These are phyloP conservation scores for Temnothorax unifasciatus DNA, from an alignment of 2,888 invertebrate species.

Conservation along the genomic window DNA sequence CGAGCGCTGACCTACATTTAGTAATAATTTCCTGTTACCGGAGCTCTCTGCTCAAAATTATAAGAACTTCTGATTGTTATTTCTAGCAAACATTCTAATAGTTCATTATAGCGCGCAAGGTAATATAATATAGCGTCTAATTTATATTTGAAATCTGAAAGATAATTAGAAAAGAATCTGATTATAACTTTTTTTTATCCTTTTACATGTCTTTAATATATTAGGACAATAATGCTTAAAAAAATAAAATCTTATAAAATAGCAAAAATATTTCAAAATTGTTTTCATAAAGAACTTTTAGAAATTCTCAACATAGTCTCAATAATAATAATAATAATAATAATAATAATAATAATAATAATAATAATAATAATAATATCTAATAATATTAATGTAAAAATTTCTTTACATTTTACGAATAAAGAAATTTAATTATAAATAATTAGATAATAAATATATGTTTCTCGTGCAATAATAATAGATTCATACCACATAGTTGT, in stretches of 20 bases:
- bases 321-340: neutral
- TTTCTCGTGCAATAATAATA: neutral
- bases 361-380: neutral
- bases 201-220: neutral
- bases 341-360: neutral
- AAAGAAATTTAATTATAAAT: neutral
- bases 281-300: neutral
- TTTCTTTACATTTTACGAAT: neutral
- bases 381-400: constrained; percentile 1
- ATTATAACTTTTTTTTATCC: neutral
- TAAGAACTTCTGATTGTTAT: constrained; percentile 42
- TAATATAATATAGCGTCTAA: constrained; percentile 29
- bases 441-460: neutral
- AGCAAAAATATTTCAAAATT: neutral
- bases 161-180: neutral
- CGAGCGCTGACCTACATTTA: constrained; percentile 39
- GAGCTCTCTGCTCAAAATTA: constrained; percentile 41
- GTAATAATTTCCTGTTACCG: constrained; percentile 39
- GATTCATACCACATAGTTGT: neutral
- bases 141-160: constrained; percentile 12
- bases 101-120: constrained; percentile 34
- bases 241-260: neutral
- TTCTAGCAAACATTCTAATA: constrained; percentile 42
- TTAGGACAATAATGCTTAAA: neutral
- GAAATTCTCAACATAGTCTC: neutral